Evolutionary conservation across 2,888 invertebrate genomes (phyloP).

Genomic region (Hypomecis atomaria): DNA sequence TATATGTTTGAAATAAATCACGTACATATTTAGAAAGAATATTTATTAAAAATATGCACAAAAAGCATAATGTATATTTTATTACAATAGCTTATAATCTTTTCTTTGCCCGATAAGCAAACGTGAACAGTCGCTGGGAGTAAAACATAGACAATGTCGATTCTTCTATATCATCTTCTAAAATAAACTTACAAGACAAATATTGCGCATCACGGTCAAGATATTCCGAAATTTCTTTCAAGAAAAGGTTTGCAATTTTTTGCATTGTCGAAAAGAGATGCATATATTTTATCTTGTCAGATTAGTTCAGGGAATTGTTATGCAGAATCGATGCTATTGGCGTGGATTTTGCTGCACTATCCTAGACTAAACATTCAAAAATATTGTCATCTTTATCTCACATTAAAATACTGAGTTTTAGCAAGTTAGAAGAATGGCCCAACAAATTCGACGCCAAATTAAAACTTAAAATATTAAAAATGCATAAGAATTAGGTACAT

Average conservation of each 20-base stretch:
- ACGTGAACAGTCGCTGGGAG: slow-evolving; percentile 20
- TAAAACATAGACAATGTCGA: slow-evolving; percentile 4
- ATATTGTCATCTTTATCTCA: background rate
- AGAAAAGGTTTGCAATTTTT: no score
- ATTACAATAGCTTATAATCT: slow-evolving; percentile 14
- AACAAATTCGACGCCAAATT: background rate
- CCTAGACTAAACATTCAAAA: background rate
- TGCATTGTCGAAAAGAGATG: no score
- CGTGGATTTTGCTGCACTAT: background rate
- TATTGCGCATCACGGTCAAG: no score
- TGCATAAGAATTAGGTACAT: slow-evolving; percentile 19
- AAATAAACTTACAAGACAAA: no score
- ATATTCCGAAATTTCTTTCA: no score
- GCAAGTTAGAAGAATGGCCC: background rate
- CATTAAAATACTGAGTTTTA: background rate
- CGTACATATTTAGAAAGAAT: slow-evolving; percentile 29
- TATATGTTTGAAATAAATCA: slow-evolving; percentile 22
- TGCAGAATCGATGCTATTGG: background rate
- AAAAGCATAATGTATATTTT: slow-evolving; percentile 31
- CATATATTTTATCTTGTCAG: no score
- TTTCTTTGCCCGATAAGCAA: slow-evolving; percentile 14
- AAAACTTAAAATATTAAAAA: slow-evolving; percentile 21
- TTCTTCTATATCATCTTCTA: background rate
- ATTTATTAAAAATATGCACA: slow-evolving; percentile 37
- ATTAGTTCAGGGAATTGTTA: no score